A percentile compares a stretch with the other conserved stretches of the same genome.
Conservation (phyloP, 2,797 vertebrate genomes). For the Macropus fuliginosus region DNA sequence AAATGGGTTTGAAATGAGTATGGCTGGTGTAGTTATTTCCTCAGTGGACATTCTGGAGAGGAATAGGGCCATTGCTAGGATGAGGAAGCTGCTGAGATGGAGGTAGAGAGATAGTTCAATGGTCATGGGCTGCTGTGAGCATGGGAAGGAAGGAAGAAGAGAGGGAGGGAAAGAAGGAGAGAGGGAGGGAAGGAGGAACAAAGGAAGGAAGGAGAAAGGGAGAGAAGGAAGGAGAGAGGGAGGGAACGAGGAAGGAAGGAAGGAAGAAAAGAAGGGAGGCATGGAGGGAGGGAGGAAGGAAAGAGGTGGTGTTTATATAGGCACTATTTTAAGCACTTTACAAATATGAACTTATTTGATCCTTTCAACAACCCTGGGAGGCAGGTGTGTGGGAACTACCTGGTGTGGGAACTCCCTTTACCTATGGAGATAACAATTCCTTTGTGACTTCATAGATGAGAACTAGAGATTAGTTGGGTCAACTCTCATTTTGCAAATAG, state of each 20-base stretch:
- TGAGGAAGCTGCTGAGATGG: not conserved
- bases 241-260: too few relatives aligned
- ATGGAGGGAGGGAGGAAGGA: too few relatives aligned
- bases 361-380: not conserved
- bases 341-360: not conserved
- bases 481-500: not conserved
- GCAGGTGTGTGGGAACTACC: not conserved
- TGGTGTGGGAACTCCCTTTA: not conserved
- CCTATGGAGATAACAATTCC: not conserved
- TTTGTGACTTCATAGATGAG: not conserved
- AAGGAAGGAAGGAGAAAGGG: too few relatives aligned
- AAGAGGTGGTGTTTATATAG: not conserved
- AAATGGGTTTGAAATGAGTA: not conserved
- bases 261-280: too few relatives aligned
- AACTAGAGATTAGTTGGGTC: not conserved
- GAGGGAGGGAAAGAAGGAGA: too few relatives aligned
- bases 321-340: not conserved
- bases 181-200: too few relatives aligned
- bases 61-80: not conserved
- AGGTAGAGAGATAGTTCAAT: not conserved
- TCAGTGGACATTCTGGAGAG: not conserved
- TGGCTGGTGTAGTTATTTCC: not conserved
- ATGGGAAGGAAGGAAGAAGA: not conserved
- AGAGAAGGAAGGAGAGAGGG: too few relatives aligned
- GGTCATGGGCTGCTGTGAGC: not conserved